A percentile compares a stretch with the other conserved stretches of the same genome.
phyloP scores from a whole-genome alignment of 1,140 invertebrate genomes.

The Brachystomella parvula region DNA sequence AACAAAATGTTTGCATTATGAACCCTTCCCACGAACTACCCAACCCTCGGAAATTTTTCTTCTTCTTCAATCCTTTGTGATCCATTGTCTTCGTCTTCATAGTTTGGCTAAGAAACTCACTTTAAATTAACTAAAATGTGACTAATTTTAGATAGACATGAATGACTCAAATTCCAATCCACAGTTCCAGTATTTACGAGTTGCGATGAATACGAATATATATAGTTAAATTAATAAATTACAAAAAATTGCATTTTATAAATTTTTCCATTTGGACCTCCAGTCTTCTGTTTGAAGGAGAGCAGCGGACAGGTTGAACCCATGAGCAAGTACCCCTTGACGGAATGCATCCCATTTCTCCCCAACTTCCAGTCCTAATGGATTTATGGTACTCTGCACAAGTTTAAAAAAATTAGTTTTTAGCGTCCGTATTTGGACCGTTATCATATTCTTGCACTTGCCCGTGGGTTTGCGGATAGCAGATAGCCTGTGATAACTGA shows the following conservation, averaged over 20 bases:
- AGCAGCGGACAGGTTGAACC: constrained; percentile 1
- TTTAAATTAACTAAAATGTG: background rate
- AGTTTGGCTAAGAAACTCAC: background rate
- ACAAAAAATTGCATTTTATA: background rate
- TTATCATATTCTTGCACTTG: too few relatives aligned
- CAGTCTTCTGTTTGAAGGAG: constrained; percentile 29
- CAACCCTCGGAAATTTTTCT: background rate
- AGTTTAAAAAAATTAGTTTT: background rate
- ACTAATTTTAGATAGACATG: background rate
- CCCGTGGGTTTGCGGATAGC: too few relatives aligned
- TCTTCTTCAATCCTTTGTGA: background rate
- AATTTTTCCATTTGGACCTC: constrained; percentile 34
- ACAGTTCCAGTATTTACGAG: background rate
- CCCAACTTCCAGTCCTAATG: constrained; percentile 3
- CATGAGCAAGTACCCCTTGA: background rate
- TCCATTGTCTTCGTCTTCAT: too few relatives aligned
- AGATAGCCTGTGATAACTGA: constrained; percentile 46
- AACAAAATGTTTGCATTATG: constrained; percentile 20
- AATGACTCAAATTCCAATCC: too few relatives aligned
- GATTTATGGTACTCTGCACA: background rate
- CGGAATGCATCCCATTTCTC: constrained; percentile 22
- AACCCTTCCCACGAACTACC: background rate
- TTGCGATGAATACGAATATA: background rate
- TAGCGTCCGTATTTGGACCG: too few relatives aligned
- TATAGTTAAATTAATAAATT: background rate